phyloP scores from a whole-genome alignment of 2,113 vertebrate species.

The Zeus faber region DNA sequence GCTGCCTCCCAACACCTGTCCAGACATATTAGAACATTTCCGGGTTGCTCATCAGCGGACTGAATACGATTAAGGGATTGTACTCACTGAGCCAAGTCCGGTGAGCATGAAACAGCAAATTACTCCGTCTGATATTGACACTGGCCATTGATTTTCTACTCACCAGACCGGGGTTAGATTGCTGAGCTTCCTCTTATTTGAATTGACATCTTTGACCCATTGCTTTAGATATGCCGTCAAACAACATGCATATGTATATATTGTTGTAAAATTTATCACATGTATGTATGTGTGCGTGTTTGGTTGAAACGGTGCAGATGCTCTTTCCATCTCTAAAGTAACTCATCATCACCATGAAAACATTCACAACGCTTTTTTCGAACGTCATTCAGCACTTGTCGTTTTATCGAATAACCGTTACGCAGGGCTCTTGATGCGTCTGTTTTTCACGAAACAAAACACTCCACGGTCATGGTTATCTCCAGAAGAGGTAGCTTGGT shows the following conservation, averaged over 20 bases:
- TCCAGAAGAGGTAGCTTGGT: no score
- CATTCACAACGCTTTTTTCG: no score
- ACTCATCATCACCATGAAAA: no score
- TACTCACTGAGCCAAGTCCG: conserved; percentile 93
- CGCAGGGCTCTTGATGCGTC: no score
- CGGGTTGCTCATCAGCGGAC: conserved; percentile 88
- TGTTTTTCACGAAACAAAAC: no score
- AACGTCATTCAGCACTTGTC: no score
- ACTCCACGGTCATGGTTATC: no score
- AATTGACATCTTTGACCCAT: conserved; percentile 21
- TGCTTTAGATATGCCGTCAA: neutral
- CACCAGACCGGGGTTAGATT: conserved; percentile 80
- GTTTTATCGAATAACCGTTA: no score
- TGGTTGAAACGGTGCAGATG: no score
- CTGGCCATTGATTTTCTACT: conserved; percentile 88
- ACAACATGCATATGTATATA: neutral
- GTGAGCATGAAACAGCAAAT: conserved; percentile 90
- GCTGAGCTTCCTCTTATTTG: conserved; percentile 71
- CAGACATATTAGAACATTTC: conserved; percentile 92
- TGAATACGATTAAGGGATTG: conserved; percentile 98
- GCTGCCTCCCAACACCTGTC: conserved; percentile 93
- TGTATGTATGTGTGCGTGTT: neutral
- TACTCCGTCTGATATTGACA: conserved; percentile 93
- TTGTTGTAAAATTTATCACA: no score
- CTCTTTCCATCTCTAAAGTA: no score